Percentiles rank a stretch among this genome's conserved stretches.
Conservation (phyloP, 2,113 vertebrate species). For the Spilogale gracilis region DNA sequence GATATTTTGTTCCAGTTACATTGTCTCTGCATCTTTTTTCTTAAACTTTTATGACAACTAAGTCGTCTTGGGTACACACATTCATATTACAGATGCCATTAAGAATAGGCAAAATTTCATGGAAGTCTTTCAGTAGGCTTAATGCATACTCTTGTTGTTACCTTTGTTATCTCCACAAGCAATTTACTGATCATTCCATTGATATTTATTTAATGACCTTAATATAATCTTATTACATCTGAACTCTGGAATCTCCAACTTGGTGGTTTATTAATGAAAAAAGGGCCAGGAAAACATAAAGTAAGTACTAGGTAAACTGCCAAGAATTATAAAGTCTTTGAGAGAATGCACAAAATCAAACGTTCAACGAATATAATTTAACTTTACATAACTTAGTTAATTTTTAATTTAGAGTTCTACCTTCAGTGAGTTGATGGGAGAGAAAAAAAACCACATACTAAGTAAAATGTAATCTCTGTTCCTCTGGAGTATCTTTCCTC, state of each 20-base stretch:
- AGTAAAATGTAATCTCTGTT: not conserved
- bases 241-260: not conserved
- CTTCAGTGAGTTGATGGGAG: not conserved
- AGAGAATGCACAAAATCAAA: not conserved
- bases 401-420: constrained; percentile 34
- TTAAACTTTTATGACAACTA: not conserved
- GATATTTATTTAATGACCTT: not conserved
- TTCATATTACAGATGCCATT: not conserved
- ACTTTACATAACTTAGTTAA: constrained; percentile 2
- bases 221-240: not conserved
- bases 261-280: not conserved
- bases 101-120: not conserved
- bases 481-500: not conserved
- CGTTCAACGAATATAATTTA: not conserved
- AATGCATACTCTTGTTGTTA: not conserved
- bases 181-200: not conserved
- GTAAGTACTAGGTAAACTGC: not conserved
- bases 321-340: not conserved
- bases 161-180: not conserved
- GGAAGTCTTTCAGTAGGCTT: not conserved
- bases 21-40: not conserved
- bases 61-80: not conserved
- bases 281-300: not conserved
- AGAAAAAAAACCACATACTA: not conserved
- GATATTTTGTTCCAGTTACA: not conserved